phyloP scores from a whole-genome alignment of 2,888 invertebrate species.

The Darwinula stevensoni region DNA sequence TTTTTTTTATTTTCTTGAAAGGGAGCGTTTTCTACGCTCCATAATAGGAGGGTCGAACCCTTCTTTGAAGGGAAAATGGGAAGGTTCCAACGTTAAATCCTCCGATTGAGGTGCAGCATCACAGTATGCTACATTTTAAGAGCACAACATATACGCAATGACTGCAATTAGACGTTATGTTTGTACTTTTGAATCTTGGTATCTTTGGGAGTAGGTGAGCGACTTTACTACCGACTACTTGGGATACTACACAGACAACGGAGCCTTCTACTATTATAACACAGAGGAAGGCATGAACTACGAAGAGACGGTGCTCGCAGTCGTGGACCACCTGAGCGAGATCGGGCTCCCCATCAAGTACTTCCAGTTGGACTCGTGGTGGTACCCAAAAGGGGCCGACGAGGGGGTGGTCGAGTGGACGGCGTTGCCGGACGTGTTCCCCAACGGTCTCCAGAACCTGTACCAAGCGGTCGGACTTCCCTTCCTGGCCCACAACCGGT shows the following conservation, averaged over 20 bases:
- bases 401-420: slow-evolving; percentile 9
- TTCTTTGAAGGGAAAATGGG: no score
- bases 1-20: no score
- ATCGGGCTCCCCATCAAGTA: slow-evolving; percentile 6
- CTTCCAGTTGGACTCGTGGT: slow-evolving; percentile 9
- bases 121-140: no score
- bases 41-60: no score
- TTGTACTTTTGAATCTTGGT: no score
- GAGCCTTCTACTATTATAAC: slow-evolving; percentile 9
- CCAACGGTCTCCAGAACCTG: slow-evolving; percentile 7
- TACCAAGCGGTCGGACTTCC: slow-evolving; percentile 7
- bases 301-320: slow-evolving; percentile 6
- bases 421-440: slow-evolving; percentile 6
- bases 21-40: no score
- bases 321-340: slow-evolving; percentile 5
- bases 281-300: slow-evolving; percentile 6
- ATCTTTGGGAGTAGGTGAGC: no score
- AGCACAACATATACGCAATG: no score
- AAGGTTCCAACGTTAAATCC: no score
- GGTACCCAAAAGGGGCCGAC: slow-evolving; percentile 8
- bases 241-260: slow-evolving; percentile 9
- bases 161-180: no score
- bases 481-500: slow-evolving; percentile 8
- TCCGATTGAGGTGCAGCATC: no score
- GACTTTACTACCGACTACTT: slow-evolving; percentile 4